Conservation (phyloP, 2,797 vertebrate genomes). For the Synanceia verrucosa region DNA sequence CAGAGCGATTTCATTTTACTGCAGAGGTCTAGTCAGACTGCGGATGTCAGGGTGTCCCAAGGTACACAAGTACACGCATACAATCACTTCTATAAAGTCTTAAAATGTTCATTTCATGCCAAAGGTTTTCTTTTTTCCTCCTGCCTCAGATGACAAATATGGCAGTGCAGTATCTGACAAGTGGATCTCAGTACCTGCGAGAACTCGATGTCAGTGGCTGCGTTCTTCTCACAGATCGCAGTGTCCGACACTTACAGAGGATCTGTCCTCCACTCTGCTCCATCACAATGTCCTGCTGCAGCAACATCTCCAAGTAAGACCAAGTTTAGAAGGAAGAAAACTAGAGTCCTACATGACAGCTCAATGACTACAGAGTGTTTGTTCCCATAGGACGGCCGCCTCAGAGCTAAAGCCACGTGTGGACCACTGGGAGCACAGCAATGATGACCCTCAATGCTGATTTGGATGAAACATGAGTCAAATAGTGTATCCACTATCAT, state of each 20-base stretch:
- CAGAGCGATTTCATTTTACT: slow-evolving; percentile 81
- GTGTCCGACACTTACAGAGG: slow-evolving; percentile 71
- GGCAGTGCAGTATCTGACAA: slow-evolving; percentile 79
- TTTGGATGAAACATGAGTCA: slow-evolving; percentile 64
- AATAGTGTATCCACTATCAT: slow-evolving; percentile 10
- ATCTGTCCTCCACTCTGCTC: slow-evolving; percentile 80
- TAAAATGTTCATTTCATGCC: not conserved
- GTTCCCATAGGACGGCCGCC: slow-evolving; percentile 76
- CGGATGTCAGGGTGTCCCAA: slow-evolving; percentile 80
- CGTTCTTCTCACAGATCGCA: slow-evolving; percentile 80
- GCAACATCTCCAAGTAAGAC: slow-evolving; percentile 83
- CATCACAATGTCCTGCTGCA: slow-evolving; percentile 84
- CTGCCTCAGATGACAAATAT: slow-evolving; percentile 83
- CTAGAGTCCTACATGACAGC: not conserved
- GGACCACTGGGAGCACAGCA: slow-evolving; percentile 79
- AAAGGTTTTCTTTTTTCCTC: not conserved
- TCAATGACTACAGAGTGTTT: slow-evolving; percentile 12
- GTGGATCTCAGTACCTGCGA: slow-evolving; percentile 79
- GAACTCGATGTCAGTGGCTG: slow-evolving; percentile 86
- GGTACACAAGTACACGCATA: slow-evolving; percentile 59
- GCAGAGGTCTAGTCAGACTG: slow-evolving; percentile 74
- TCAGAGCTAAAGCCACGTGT: slow-evolving; percentile 74
- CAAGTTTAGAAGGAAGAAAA: not conserved
- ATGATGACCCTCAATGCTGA: slow-evolving; percentile 73
- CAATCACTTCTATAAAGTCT: not conserved